Evolutionary conservation across 2,113 vertebrate genomes (phyloP).

Genomic region (Hydropotes inermis): DNA sequence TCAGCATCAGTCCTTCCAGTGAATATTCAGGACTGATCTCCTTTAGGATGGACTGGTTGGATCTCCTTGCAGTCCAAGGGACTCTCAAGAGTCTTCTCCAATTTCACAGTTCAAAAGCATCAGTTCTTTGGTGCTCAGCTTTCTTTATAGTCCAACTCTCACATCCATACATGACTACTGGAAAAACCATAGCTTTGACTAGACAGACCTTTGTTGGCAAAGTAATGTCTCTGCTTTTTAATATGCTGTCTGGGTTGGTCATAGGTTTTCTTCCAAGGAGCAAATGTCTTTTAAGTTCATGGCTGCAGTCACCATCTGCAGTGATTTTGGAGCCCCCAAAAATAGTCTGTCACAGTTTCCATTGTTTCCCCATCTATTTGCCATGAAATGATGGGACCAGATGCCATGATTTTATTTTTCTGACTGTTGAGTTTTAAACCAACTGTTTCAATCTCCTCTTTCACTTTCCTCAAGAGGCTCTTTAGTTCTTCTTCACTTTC

Average conservation of each 20-base stretch:
- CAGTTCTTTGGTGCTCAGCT: rapidly evolving
- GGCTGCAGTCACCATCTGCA: not conserved
- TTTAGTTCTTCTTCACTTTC: not conserved
- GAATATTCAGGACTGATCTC: not conserved
- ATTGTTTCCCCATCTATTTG: not conserved
- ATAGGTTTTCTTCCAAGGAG: not conserved
- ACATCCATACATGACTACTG: not conserved
- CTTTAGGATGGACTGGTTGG: not conserved
- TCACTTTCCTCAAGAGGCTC: not conserved
- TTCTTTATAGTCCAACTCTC: not conserved
- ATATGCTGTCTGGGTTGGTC: not conserved
- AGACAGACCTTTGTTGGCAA: not conserved
- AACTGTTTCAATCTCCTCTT: not conserved
- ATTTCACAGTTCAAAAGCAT: not conserved
- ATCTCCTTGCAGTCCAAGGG: not conserved
- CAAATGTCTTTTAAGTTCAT: not conserved
- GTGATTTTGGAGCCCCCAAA: not conserved
- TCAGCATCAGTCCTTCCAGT: not conserved
- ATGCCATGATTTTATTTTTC: not conserved
- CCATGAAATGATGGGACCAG: not conserved
- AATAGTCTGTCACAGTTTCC: not conserved
- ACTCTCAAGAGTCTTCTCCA: not conserved
- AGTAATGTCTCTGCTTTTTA: not conserved
- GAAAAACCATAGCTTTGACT: not conserved
- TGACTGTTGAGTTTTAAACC: not conserved